Percentiles rank a stretch among this genome's conserved stretches.
Evolutionary conservation across 2,113 vertebrate species (phyloP).

Genomic region (Eulemur macaco): DNA sequence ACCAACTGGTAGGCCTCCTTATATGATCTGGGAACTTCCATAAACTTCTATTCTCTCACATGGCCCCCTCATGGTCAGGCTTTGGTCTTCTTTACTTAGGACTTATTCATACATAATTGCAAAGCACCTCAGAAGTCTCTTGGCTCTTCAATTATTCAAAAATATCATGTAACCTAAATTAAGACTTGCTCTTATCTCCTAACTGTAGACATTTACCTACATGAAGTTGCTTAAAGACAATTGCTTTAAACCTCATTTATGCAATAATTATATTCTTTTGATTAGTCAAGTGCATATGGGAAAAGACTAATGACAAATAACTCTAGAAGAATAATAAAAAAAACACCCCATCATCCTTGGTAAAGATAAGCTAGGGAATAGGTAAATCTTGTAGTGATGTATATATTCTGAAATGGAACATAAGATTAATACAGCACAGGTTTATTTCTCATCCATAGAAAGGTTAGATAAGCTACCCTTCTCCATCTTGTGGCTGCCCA

Average conservation of each 20-base stretch:
- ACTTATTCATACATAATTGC: not conserved
- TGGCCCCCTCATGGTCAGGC: not conserved
- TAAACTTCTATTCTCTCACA: not conserved
- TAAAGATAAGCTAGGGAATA: not conserved
- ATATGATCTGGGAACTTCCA: not conserved
- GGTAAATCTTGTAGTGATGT: not conserved
- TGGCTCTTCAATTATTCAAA: not conserved
- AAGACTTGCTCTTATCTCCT: not conserved
- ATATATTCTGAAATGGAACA: not conserved
- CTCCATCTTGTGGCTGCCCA: not conserved
- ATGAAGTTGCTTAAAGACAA: not conserved
- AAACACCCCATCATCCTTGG: not conserved
- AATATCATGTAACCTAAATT: not conserved
- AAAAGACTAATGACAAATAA: not conserved
- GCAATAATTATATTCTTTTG: not conserved
- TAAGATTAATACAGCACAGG: not conserved
- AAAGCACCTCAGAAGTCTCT: not conserved
- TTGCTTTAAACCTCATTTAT: not conserved
- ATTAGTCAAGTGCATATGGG: not conserved
- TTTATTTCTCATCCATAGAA: not conserved
- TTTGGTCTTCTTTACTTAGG: not conserved
- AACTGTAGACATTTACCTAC: not conserved
- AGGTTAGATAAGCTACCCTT: not conserved
- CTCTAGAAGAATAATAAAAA: not conserved
- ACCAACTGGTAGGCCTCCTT: not conserved